Base-by-base conservation (phyloP, 2,888 invertebrate genomes). In the Darwinula stevensoni region DNA sequence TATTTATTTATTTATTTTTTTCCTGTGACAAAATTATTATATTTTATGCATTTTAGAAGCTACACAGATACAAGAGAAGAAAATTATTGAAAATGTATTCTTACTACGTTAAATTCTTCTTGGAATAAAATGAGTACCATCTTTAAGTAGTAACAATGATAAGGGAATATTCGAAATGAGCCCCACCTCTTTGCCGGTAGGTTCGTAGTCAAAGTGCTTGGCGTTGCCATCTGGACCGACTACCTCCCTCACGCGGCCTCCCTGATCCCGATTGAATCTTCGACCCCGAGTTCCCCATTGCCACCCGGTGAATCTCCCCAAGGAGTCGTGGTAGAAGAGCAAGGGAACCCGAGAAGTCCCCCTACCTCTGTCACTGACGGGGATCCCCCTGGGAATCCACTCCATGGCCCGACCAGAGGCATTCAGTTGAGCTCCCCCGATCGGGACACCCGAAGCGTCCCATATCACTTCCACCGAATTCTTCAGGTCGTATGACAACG, bases 401-500 rank as follows among this genome's bases (percentile, higher is more conserved):
- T 22, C 22, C n/a, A n/a, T 22, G 6, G 22, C 9, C n/a, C 22
- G 6, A 9, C 22, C 22, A 6, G 22, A 22, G 9, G 9, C 22
- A n/a, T 22, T 22, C 9, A 9, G n/a, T 22, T 22, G 22, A 6
- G n/a, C 22, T 9, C 22, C n/a, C 9, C 6, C 6, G 9, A 22
- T n/a, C 22, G n/a, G 9, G 6, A 9, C 22, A n/a, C n/a, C 22
- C 22, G 22, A 6, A n/a, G 22, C 9, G 48, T 84, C 78, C 45
- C 75, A 78, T 49, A 88, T 74, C 1, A 74, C 76, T 52, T 86
- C 84, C 26, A 70, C 68, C 40, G 78, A 75, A 28, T 72, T 71
- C 37, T 73, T 73, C 47, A 84, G 76, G 47, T 91, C 82, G 45
- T 82, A 86, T 50, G 86, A 82, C 31, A 88, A 70, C 12, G 80